A percentile compares a stretch with the other conserved stretches of the same genome.
Evolutionary conservation across 2,797 vertebrate species (phyloP).

Genomic region (Rhynchotus rufescens): DNA sequence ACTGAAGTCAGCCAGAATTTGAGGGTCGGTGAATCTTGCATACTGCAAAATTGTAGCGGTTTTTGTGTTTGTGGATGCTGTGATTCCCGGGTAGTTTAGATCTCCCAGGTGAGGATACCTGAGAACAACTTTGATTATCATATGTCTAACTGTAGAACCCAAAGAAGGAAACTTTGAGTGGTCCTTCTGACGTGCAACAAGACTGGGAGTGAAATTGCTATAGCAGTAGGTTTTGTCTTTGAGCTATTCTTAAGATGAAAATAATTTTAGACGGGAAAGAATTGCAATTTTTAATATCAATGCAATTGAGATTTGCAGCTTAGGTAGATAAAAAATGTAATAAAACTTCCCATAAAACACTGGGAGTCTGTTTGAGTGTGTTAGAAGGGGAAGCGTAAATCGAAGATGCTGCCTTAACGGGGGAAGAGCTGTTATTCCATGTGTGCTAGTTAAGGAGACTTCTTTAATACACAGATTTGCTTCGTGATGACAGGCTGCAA

Average conservation of each 20-base stretch:
- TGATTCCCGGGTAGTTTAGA: background rate
- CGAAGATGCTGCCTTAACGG: background rate
- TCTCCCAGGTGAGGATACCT: background rate
- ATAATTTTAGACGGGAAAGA: background rate
- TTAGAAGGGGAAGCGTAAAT: background rate
- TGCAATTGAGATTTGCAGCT: background rate
- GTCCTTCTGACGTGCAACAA: background rate
- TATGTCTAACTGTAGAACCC: background rate
- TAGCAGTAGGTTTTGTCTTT: background rate
- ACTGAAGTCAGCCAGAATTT: background rate
- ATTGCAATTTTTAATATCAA: background rate
- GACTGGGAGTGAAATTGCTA: background rate
- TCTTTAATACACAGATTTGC: background rate
- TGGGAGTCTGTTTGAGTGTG: background rate
- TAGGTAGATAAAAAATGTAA: background rate
- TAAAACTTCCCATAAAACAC: background rate
- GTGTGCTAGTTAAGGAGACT: background rate
- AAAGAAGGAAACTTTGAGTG: background rate
- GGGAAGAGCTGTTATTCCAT: background rate
- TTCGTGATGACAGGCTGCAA: background rate
- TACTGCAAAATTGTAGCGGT: rapidly evolving
- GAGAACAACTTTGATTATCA: background rate
- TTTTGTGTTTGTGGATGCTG: background rate
- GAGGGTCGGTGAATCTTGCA: background rate
- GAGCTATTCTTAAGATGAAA: background rate